Percentiles rank a stretch among this genome's conserved stretches.
These are phyloP conservation scores for Eunapius fragilis DNA, from an alignment of 37 sponge, comb jelly and placozoan species.

Conservation along the genomic window DNA sequence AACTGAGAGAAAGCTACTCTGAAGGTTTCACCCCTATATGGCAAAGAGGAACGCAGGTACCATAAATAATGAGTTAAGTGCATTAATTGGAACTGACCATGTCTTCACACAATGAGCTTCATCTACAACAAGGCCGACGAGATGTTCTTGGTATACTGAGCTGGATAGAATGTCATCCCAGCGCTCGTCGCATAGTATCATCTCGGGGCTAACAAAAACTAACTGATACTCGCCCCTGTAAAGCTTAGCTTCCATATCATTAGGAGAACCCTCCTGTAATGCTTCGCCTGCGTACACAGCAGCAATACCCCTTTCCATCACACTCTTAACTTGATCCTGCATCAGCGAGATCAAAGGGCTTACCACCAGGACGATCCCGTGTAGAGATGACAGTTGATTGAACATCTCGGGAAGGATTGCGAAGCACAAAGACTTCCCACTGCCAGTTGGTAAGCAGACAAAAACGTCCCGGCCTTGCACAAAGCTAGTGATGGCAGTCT, in stretches of 20 bases:
- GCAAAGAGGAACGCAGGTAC: no score
- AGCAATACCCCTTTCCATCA: neutral
- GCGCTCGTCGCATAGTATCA: neutral
- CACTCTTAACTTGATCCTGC: neutral
- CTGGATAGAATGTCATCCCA: neutral
- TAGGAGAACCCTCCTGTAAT: neutral
- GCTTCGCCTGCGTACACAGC: neutral
- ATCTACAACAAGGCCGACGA: conserved; percentile 39
- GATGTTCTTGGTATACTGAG: neutral
- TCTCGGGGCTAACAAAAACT: neutral
- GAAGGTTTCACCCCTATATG: no score
- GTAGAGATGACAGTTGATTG: neutral
- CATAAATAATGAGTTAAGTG: no score
- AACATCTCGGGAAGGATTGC: conserved; percentile 11
- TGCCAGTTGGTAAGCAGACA: conserved; percentile 16
- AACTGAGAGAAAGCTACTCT: conserved; percentile 13
- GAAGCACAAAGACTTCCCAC: conserved; percentile 20
- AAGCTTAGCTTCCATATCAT: neutral
- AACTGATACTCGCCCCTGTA: neutral
- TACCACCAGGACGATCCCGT: neutral
- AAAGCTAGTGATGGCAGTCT: neutral
- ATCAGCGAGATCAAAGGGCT: neutral
- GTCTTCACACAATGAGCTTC: conserved; percentile 60
- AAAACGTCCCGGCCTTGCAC: conserved; percentile 16
- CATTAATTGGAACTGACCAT: conserved; percentile 2